Base-by-base conservation (phyloP, 2,113 vertebrate genomes). In the Anhinga rufa region DNA sequence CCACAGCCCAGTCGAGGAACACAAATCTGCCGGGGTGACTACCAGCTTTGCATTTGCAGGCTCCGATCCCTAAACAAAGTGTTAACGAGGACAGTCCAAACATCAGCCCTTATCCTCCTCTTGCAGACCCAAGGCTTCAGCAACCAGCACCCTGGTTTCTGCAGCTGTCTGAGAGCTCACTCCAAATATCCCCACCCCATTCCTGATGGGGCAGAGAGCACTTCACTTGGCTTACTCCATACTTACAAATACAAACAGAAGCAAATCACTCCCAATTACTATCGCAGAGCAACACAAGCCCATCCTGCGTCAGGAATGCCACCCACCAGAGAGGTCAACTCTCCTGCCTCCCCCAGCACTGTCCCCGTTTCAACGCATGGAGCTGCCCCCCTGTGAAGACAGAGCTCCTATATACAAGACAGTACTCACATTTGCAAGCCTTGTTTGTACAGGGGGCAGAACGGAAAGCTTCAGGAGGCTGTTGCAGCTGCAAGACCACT, bases 241-340 rank as follows among this genome's bases (percentile, higher is more conserved):
- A 20, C 42, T 19, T 28, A 44, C 9, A 31, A 72, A 48, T 48
- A 42, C 60, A 21, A 3, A 9, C 36, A 49, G 74, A n/a, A 72
- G 49, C n/a, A 64, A 91, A 84, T 72, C 38, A 29, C 34, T 87
- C 42, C 36, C 24, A 51, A 5, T 48, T 28, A 9, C 31, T 2
- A 32, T 2, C 42, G 58, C 15, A 48, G 60, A 93, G 26, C 79
- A 86, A 71, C 74, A 55, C 57, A 36, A 91, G 89, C 94, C 93
- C 89, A 92, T 92, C 90, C 95, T 75, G 17, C n/a, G 9, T 3
- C 61, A 95, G 93, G 93, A 95, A 96, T 91, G 91, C 72, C 54
- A 0, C 84, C 89, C 93, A 94, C 69, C 57, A 55, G 74, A 83
- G 72, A 76, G 83, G 18, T 92, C 89, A 64, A 16, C 26, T 77